Evolutionary conservation across 1,140 invertebrate species (phyloP), one percentile per base, ranked within the genome.

Genomic region (Saccostrea glomerata): DNA sequence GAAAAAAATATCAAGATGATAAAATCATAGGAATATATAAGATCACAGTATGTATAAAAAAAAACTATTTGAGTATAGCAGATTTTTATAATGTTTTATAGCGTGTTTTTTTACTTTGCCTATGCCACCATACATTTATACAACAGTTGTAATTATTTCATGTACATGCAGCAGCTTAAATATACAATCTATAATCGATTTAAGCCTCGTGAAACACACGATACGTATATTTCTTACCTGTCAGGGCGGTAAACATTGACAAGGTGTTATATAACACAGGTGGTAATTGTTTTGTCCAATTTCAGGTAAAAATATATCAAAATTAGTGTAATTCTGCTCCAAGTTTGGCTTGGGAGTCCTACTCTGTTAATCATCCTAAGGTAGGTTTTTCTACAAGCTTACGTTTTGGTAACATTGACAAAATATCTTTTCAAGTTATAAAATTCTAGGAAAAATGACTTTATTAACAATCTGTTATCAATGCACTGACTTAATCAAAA

Each of bases 181-280:
- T 63, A 63, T 17, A 20, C 17, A n/a, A 63, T 63, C 58, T 63
- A 63, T 63, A 63, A 63, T 63, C 58, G 58, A 63, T 63, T 63
- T 63, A 17, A 63, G 58, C n/a, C 58, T 20, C 58, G 6, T 17
- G n/a, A 6, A 63, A 3, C 58, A 63, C 58, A 63, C 6, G 17
- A 63, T 63, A 63, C n/a, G 58, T 63, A 63, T n/a, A 63, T 47
- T 47, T 47, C 60, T n/a, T 77, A 77, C 70, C 70, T 77, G 70
- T 77, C 25, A 15, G 25, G 23, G 7, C 4, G 70, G 25, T 77
- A 30, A 36, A 30, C 25, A 77, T 25, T 77, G 23, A 30, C 70
- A 36, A 15, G 23, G 70, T 30, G 25, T 77, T 30, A 77, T 77
- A 77, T 30, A 77, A 30, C 70, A 30, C 7, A 30, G 2, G 25